Percentiles rank a stretch among this genome's conserved stretches.
phyloP scores from a whole-genome alignment of 2,888 invertebrate species.

The Notocelia uddmanniana region DNA sequence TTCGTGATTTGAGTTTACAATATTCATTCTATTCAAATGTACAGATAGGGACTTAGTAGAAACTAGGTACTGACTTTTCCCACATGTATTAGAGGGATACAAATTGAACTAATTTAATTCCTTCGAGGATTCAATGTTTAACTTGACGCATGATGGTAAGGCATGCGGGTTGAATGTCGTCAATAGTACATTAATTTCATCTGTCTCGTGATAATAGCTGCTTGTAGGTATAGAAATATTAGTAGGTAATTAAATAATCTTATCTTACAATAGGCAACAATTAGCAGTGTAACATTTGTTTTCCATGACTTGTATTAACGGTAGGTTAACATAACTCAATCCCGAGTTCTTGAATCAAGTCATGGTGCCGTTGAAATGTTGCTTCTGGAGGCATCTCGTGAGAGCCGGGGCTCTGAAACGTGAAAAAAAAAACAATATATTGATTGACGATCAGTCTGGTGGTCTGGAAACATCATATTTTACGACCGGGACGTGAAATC shows the following conservation, averaged over 20 bases:
- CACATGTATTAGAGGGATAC: slow-evolving; percentile 6
- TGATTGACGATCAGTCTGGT: slow-evolving; percentile 13
- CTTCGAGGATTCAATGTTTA: slow-evolving; percentile 1
- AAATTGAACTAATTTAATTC: slow-evolving; percentile 33
- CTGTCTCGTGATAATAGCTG: slow-evolving; percentile 36
- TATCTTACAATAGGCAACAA: slow-evolving; percentile 46
- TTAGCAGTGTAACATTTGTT: slow-evolving; percentile 38
- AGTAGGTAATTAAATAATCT: slow-evolving; percentile 42
- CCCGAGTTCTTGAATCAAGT: slow-evolving; percentile 66
- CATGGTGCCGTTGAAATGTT: slow-evolving; percentile 75
- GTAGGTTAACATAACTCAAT: slow-evolving; percentile 61
- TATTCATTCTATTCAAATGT: not conserved
- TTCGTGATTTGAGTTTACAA: not conserved
- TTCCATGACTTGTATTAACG: slow-evolving; percentile 53
- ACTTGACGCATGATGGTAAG: slow-evolving; percentile 6
- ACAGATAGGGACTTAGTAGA: not conserved
- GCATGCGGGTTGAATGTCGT: slow-evolving; percentile 36
- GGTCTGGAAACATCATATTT: slow-evolving; percentile 16
- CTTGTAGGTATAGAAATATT: slow-evolving; percentile 40
- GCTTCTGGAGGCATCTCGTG: slow-evolving; percentile 78
- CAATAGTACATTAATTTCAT: slow-evolving; percentile 9
- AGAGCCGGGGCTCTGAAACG: slow-evolving; percentile 80
- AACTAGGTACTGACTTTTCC: slow-evolving; percentile 6
- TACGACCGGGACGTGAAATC: not conserved
- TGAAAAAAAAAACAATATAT: slow-evolving; percentile 50